A percentile compares a stretch with the other conserved stretches of the same genome.
Evolutionary conservation across 2,797 vertebrate genomes (phyloP).

Genomic region (Hydrocynus forskahlii): DNA sequence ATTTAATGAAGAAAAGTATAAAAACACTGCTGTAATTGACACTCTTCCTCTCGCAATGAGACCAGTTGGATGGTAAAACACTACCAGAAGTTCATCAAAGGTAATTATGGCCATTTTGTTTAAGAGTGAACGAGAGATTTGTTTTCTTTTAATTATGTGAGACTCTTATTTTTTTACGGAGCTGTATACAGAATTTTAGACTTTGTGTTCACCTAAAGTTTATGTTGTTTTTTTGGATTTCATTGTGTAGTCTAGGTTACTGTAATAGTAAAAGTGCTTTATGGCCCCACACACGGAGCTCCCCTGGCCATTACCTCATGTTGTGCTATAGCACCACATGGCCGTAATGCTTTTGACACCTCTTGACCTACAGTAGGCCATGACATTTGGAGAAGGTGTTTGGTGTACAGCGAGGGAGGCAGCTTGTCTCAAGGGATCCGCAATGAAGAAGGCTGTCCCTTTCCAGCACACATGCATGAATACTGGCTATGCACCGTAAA

Average conservation of each 20-base stretch:
- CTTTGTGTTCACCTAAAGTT: too few relatives aligned
- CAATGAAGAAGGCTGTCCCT: background rate
- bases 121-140: too few relatives aligned
- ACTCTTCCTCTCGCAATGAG: too few relatives aligned
- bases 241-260: background rate
- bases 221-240: background rate
- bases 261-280: background rate
- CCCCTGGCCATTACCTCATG: constrained; percentile 32
- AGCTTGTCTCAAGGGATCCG: constrained; percentile 20
- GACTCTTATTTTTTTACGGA: too few relatives aligned
- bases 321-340: constrained; percentile 15
- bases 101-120: too few relatives aligned
- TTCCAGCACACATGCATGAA: background rate
- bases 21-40: too few relatives aligned
- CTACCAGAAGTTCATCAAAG: too few relatives aligned
- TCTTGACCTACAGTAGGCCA: constrained; percentile 32
- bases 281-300: background rate
- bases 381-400: constrained; percentile 46
- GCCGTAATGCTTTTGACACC: constrained; percentile 37
- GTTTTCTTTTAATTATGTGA: too few relatives aligned
- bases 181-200: too few relatives aligned
- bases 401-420: constrained; percentile 23
- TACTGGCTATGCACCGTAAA: constrained; percentile 6
- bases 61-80: too few relatives aligned
- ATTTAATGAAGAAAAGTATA: too few relatives aligned